These are phyloP conservation scores for Helobdella robusta DNA, from an alignment of 2,888 invertebrate species.

Conservation along the genomic window DNA sequence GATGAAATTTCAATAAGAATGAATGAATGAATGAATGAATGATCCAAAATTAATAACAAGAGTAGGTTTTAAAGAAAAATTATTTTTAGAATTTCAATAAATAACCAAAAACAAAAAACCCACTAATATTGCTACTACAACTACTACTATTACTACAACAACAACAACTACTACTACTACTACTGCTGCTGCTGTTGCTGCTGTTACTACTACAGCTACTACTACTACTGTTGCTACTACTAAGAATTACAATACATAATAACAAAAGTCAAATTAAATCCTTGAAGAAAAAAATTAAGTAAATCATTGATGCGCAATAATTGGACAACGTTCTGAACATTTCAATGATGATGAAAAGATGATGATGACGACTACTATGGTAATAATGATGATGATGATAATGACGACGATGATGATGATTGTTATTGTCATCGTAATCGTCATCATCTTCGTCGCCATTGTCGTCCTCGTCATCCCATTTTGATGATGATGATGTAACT, in stretches of 20 bases:
- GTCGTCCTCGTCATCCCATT: background rate
- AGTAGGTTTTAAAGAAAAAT: no score
- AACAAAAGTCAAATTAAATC: no score
- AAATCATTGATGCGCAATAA: no score
- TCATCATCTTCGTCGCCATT: background rate
- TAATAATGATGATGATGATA: conserved; percentile 15
- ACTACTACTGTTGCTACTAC: conserved; percentile 28
- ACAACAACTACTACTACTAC: conserved; percentile 30
- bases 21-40: background rate
- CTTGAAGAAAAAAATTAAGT: no score
- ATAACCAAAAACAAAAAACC: conserved; percentile 27
- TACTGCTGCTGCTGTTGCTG: conserved; percentile 27
- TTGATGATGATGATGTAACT: conserved; percentile 20
- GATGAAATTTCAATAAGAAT: background rate
- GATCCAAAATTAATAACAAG: background rate
- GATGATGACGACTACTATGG: conserved; percentile 15
- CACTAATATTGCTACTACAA: conserved; percentile 29
- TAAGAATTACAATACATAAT: no score
- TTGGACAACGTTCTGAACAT: background rate
- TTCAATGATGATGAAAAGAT: conserved; percentile 9
- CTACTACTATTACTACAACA: conserved; percentile 30
- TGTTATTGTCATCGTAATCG: background rate
- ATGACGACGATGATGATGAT: conserved; percentile 21
- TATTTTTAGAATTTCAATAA: no score
- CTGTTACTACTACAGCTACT: conserved; percentile 28